phyloP scores from a whole-genome alignment of 2,113 vertebrate species.

The Pogonocichla stellata region DNA sequence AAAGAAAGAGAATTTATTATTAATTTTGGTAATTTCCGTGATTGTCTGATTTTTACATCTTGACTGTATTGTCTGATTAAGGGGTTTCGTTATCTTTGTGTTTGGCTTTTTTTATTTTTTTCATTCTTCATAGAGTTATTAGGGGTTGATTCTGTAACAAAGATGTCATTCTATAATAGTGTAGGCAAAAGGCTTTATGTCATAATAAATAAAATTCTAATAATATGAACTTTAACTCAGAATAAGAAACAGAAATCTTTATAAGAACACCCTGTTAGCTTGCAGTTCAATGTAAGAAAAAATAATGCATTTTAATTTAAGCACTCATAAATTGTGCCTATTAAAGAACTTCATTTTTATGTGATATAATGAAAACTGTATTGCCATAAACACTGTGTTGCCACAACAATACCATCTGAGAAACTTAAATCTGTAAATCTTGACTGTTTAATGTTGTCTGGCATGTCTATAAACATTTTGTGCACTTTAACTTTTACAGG shows the following conservation, averaged over 20 bases:
- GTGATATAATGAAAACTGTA: neutral
- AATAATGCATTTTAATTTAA: neutral
- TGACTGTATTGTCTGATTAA: neutral
- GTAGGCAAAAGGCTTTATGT: neutral
- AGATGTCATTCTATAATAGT: neutral
- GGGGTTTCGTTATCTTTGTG: neutral
- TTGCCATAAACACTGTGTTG: neutral
- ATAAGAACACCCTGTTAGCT: neutral
- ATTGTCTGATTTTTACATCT: neutral
- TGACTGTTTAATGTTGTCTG: neutral
- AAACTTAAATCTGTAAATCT: slow-evolving; percentile 5
- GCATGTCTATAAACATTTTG: slow-evolving; percentile 12
- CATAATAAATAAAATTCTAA: neutral
- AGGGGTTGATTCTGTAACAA: neutral
- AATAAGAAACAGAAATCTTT: neutral
- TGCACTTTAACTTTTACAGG: neutral
- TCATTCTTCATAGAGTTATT: neutral
- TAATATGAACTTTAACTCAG: neutral
- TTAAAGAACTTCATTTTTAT: slow-evolving; percentile 7
- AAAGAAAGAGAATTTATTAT: neutral
- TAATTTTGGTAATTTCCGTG: neutral
- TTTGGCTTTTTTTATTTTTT: neutral
- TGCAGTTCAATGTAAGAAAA: neutral
- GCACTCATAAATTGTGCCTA: neutral
- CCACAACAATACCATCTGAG: neutral